A percentile compares a stretch with the other conserved stretches of the same genome.
Evolutionary conservation across 2,888 invertebrate species (phyloP).

Genomic region (Automeris io): DNA sequence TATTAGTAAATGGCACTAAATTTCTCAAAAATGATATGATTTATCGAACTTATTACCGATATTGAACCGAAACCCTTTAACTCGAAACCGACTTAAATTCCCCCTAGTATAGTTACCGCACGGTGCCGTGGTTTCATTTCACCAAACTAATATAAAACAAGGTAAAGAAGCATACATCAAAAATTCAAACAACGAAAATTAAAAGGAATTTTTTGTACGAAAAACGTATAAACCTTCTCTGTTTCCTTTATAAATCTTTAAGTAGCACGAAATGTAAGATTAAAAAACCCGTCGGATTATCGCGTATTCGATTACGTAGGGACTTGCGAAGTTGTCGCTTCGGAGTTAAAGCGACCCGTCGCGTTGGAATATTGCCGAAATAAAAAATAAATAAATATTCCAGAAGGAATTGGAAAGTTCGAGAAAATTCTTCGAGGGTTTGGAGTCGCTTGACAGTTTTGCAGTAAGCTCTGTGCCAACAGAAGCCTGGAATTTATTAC

Average conservation of each 20-base stretch:
- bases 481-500: constrained; percentile 24
- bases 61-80: too few relatives aligned
- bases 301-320: constrained; percentile 12
- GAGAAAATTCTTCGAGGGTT: constrained; percentile 31
- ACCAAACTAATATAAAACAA: too few relatives aligned
- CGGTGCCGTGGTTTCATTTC: too few relatives aligned
- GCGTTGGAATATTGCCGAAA: constrained; percentile 18
- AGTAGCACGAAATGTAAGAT: neutral
- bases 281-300: constrained; percentile 15
- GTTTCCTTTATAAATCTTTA: neutral
- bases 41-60: too few relatives aligned
- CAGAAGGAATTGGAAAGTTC: constrained; percentile 30
- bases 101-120: too few relatives aligned
- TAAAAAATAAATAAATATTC: constrained; percentile 11
- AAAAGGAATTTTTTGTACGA: neutral
- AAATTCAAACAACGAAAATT: neutral
- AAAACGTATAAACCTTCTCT: constrained; percentile 1
- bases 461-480: constrained; percentile 36
- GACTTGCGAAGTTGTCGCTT: constrained; percentile 16
- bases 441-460: constrained; percentile 39
- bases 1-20: too few relatives aligned
- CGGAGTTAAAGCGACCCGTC: constrained; percentile 9
- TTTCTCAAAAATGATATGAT: too few relatives aligned
- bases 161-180: neutral
- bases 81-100: too few relatives aligned